Evolutionary conservation across 2,888 invertebrate genomes (phyloP).

Genomic region (Lamproptera curius): DNA sequence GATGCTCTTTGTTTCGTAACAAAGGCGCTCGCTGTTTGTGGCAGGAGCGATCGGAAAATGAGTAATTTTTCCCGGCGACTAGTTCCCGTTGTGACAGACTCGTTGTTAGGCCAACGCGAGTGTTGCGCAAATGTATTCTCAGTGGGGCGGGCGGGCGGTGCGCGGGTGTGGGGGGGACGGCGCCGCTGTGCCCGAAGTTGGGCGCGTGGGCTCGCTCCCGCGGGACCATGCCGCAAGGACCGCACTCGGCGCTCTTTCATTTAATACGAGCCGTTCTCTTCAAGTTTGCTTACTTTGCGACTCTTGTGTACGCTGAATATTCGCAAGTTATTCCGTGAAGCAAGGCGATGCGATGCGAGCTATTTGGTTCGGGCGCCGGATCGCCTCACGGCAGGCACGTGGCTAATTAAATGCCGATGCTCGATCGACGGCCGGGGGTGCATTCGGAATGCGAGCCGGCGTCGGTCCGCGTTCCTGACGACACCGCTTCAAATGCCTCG

Average conservation of each 20-base stretch:
- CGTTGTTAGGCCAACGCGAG: slow-evolving; percentile 72
- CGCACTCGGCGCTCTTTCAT: slow-evolving; percentile 44
- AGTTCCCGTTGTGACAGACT: slow-evolving; percentile 64
- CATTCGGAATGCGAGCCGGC: slow-evolving; percentile 49
- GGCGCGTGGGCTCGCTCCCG: slow-evolving; percentile 73
- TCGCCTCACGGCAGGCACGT: slow-evolving; percentile 58
- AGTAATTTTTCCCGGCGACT: slow-evolving; percentile 67
- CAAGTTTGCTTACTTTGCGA: background rate
- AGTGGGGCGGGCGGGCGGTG: slow-evolving; percentile 46
- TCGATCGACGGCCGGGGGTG: slow-evolving; percentile 48
- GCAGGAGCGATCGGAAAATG: slow-evolving; percentile 48
- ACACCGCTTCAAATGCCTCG: slow-evolving; percentile 51
- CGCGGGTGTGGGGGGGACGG: slow-evolving; percentile 40
- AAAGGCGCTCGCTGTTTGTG: slow-evolving; percentile 35
- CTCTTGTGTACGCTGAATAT: slow-evolving; percentile 10
- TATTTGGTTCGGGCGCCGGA: slow-evolving; percentile 50
- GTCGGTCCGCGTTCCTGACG: slow-evolving; percentile 37
- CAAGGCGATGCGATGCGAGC: slow-evolving; percentile 55
- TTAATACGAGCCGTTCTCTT: background rate
- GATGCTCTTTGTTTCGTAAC: slow-evolving; percentile 44
- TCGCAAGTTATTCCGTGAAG: slow-evolving; percentile 51
- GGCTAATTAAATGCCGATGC: slow-evolving; percentile 75
- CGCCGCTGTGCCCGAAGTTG: slow-evolving; percentile 74
- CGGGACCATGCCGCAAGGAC: slow-evolving; percentile 59
- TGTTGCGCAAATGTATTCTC: slow-evolving; percentile 78